These are phyloP conservation scores for Drosophila subobscura DNA, from an alignment of 1,140 invertebrate species.

Conservation along the genomic window DNA sequence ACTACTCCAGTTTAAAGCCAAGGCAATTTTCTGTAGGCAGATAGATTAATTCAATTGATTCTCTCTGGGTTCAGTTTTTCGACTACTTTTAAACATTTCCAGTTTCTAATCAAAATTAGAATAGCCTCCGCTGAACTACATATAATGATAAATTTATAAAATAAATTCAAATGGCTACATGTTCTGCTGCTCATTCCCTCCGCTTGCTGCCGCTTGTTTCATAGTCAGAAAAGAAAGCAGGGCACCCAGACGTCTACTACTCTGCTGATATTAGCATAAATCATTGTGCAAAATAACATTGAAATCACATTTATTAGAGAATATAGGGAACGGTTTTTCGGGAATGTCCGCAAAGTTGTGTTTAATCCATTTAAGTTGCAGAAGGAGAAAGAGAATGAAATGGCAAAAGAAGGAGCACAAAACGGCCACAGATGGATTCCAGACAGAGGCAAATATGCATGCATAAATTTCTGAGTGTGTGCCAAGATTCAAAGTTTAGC, in stretches of 20 bases:
- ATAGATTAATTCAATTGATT: background rate
- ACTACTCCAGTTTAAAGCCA: too few relatives aligned
- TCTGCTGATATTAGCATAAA: conserved; percentile 47
- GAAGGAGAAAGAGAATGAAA: background rate
- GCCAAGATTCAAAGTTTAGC: conserved; percentile 52
- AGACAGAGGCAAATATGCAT: conserved; percentile 53
- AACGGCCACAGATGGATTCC: conserved; percentile 27
- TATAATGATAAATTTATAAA: conserved; percentile 54
- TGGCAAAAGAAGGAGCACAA: background rate
- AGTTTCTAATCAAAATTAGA: conserved; percentile 29
- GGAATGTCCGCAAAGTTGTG: conserved; percentile 41
- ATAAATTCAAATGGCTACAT: conserved; percentile 55
- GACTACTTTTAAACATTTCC: background rate
- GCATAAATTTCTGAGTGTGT: conserved; percentile 57
- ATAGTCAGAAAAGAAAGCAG: conserved; percentile 51
- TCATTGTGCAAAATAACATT: conserved; percentile 68
- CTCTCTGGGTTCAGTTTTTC: too few relatives aligned
- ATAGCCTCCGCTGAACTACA: conserved; percentile 21
- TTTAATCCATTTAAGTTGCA: conserved; percentile 69
- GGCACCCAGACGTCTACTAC: conserved; percentile 35
- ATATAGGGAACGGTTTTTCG: conserved; percentile 54
- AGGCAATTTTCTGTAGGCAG: background rate
- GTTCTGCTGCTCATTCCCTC: conserved; percentile 22
- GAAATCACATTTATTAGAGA: conserved; percentile 65
- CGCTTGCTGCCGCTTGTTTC: background rate